Percentiles rank a stretch among this genome's conserved stretches.
Evolutionary conservation across 2,888 invertebrate genomes (phyloP).

Genomic region (Meganola albula): DNA sequence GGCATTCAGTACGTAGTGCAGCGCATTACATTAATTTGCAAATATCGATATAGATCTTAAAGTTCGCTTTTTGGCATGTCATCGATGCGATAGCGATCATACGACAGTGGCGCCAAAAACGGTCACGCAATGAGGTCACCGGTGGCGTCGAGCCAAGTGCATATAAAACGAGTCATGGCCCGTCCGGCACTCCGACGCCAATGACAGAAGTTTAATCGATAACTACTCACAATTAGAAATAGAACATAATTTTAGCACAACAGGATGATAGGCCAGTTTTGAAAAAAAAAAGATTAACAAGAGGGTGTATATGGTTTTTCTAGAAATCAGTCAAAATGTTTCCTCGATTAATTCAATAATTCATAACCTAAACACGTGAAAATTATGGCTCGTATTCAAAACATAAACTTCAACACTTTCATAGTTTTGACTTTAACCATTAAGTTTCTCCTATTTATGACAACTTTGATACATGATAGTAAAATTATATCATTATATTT

Average conservation of each 20-base stretch:
- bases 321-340: slow-evolving; percentile 38
- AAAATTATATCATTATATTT: slow-evolving; percentile 34
- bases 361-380: slow-evolving; percentile 25
- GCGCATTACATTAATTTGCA: slow-evolving; percentile 35
- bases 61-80: slow-evolving; percentile 57
- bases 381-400: slow-evolving; percentile 45
- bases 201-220: slow-evolving; percentile 42
- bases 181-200: slow-evolving; percentile 37
- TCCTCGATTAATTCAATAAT: slow-evolving; percentile 34
- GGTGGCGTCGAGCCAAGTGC: slow-evolving; percentile 68
- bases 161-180: slow-evolving; percentile 45
- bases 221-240: too few species aligned
- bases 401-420: slow-evolving; percentile 30
- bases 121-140: slow-evolving; percentile 65
- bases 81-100: slow-evolving; percentile 60
- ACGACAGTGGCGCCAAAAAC: slow-evolving; percentile 68
- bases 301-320: too few species aligned
- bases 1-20: slow-evolving; percentile 30
- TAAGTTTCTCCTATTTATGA: slow-evolving; percentile 32
- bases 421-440: slow-evolving; percentile 32
- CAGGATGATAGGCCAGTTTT: too few species aligned
- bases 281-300: too few species aligned
- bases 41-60: slow-evolving; percentile 47
- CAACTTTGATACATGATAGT: slow-evolving; percentile 35
- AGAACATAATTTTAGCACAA: too few species aligned